These are phyloP conservation scores for Orchesella cincta DNA, from an alignment of 1,140 invertebrate species.

Conservation along the genomic window DNA sequence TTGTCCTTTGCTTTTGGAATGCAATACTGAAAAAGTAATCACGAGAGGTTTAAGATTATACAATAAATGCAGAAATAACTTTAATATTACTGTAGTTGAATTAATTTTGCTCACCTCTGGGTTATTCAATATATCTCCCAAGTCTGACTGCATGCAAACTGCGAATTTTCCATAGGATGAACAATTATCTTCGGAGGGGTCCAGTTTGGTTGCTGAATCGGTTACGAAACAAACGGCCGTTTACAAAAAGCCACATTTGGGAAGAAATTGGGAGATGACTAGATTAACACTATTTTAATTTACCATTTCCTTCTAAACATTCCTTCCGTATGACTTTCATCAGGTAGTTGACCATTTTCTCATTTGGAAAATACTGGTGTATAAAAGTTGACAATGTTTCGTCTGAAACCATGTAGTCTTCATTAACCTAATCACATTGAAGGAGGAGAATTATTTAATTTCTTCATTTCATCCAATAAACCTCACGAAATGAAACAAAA, in stretches of 20 bases:
- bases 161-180: constrained; percentile 29
- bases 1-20: background rate
- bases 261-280: too few relatives aligned
- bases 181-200: constrained; percentile 19
- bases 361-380: background rate
- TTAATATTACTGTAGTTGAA: too few relatives aligned
- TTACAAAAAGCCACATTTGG: too few relatives aligned
- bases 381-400: background rate
- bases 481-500: too few relatives aligned
- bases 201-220: constrained; percentile 25
- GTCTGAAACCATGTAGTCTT: constrained; percentile 17
- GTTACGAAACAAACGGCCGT: too few relatives aligned
- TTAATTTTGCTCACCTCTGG: background rate
- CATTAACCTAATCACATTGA: constrained; percentile 1
- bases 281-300: too few relatives aligned
- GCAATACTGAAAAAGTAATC: constrained; percentile 5
- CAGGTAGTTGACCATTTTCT: background rate
- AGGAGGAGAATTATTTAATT: too few relatives aligned
- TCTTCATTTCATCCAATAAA: constrained; percentile 21
- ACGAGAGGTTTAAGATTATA: too few relatives aligned
- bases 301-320: too few relatives aligned
- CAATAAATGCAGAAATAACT: too few relatives aligned
- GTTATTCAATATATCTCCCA: constrained; percentile 13
- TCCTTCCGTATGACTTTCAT: too few relatives aligned
- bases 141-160: constrained; percentile 23